A percentile compares a stretch with the other conserved stretches of the same genome.
These are phyloP conservation scores for Gadopsis bispinosus DNA, from an alignment of 2,797 vertebrate genomes.

Conservation along the genomic window DNA sequence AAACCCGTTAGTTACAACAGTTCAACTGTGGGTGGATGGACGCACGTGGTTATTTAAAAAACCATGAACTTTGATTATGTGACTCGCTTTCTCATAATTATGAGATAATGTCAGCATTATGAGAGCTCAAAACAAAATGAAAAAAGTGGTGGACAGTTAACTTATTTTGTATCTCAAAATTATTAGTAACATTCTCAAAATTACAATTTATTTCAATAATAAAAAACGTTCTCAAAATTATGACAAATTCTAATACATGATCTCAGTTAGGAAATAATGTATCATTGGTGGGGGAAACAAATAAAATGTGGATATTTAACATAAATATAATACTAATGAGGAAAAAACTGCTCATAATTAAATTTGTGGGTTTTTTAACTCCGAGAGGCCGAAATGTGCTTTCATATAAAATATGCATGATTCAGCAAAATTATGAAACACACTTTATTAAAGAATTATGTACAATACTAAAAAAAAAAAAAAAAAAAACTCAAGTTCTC, in stretches of 20 bases:
- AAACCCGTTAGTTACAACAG: neutral
- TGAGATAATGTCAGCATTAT: neutral
- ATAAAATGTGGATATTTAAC: no score
- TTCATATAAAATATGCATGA: neutral
- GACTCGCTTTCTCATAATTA: neutral
- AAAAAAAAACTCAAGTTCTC: conserved; percentile 23
- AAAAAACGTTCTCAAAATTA: no score
- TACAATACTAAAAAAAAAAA: conserved; percentile 37
- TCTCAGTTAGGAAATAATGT: no score
- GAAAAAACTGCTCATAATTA: no score
- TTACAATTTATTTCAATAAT: no score
- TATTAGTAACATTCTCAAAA: neutral
- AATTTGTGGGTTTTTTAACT: neutral
- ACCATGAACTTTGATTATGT: neutral
- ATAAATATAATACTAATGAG: no score
- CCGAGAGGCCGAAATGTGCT: no score
- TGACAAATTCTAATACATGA: no score
- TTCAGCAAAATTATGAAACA: conserved; percentile 50
- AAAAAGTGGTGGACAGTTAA: neutral
- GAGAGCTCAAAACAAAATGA: neutral
- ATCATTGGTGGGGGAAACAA: no score
- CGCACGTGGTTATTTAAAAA: neutral
- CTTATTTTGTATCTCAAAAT: neutral
- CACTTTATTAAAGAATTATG: conserved; percentile 55
- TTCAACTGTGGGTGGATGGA: neutral